Evolutionary conservation across 2,797 vertebrate genomes (phyloP), one percentile per base, ranked within the genome.

Genomic region (Champsocephalus esox): DNA sequence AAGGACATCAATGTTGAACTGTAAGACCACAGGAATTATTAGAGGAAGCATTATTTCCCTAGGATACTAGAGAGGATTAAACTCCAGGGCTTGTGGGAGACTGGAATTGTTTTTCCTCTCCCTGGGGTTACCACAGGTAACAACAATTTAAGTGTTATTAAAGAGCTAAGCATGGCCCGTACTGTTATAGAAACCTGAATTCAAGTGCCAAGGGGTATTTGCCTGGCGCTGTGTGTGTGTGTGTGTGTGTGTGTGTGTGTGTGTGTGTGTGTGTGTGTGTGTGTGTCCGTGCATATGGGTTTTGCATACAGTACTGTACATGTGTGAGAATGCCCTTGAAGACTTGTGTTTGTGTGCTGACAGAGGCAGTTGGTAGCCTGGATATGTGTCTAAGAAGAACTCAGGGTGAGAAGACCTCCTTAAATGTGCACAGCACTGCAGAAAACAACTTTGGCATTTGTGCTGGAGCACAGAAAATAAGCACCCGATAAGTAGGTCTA

Each of bases 141-240:
- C 88, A 89, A 88, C 86, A 88, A 89, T 90, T 88, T 87, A 83
- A 77, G 84, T 90, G 73, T 92, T 92, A 91, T 93, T 92, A 93
- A 92, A 91, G 82, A 80, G 89, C 89, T 92, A 91, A 92, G 93
- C 91, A 88, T 92, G 87, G 88, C 83, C 66, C 56, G 56, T 85
- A 84, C 83, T 28, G 84, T 86, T 79, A 83, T 75, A 84, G 89
- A 84, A 91, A 84, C 84, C 82, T 83, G 79, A 80, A 90, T 89
- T 83, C 78, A 80, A 79, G 75, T 74, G 85, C 85, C 87, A 83
- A 9, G 65, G 85, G 79, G 85, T 89, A 64, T 87, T 85, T 89
- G 85, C 62, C 68, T 77, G 64, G 48, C 61, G 83, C 60, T 74
- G 69, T 44, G 61, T 28, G 3, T 28, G 28, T 28, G 28, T 28